These are phyloP conservation scores for Manis pentadactyla DNA, from an alignment of 2,797 vertebrate genomes.

Conservation along the genomic window DNA sequence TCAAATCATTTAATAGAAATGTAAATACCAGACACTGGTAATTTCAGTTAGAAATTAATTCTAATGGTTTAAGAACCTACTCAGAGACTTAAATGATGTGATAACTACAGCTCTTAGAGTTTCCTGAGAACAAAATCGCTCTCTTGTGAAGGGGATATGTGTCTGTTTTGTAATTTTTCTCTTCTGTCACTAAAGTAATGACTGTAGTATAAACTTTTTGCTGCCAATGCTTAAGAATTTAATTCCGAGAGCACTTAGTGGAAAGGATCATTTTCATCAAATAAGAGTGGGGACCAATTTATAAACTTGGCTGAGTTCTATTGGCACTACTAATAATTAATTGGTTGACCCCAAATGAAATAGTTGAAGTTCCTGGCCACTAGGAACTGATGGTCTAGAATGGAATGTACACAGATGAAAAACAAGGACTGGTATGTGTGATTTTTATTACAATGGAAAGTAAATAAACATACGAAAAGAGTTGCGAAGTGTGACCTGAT, in stretches of 20 bases:
- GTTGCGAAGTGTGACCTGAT: not conserved
- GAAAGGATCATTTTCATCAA: not conserved
- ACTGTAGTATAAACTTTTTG: not conserved
- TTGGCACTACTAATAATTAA: not conserved
- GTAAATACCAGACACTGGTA: not conserved
- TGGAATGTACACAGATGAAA: not conserved
- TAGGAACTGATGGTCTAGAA: not conserved
- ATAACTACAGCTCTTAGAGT: not conserved
- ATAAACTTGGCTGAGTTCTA: not conserved
- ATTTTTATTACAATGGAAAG: not conserved
- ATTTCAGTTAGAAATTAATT: conserved; percentile 4
- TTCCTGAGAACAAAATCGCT: not conserved
- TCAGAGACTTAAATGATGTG: not conserved
- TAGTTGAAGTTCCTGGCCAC: not conserved
- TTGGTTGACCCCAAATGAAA: not conserved
- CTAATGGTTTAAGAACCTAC: not conserved
- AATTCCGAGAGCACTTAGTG: not conserved
- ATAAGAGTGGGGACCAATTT: not conserved
- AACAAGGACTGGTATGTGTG: not conserved
- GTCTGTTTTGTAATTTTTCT: not conserved
- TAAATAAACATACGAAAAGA: not conserved
- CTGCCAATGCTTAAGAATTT: not conserved
- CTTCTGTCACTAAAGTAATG: not conserved
- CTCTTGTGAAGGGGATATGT: not conserved
- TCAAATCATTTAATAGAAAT: not conserved